Base-by-base conservation (phyloP, 2,113 vertebrate genomes). In the Sapayoa aenigma region DNA sequence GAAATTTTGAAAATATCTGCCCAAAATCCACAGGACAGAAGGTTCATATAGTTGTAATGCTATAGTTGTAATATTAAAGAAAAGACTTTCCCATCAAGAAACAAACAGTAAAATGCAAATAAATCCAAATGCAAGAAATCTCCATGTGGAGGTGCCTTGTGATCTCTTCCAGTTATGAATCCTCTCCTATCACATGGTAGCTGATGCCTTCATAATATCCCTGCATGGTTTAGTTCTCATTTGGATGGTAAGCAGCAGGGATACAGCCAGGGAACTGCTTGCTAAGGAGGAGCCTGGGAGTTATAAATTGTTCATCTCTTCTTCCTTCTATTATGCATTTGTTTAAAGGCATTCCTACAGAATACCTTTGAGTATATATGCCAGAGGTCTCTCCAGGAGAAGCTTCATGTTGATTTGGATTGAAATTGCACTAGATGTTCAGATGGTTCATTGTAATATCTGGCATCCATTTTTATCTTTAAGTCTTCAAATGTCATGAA, bases 81-180 rank as follows among this genome's bases (percentile, higher is more conserved):
- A n/a, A 85, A 19, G n/a, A 33, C 6, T 68, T 84, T 35, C 14
- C 21, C 31, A 69, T 56, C 31, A 44, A 60, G 25, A 75, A 87
- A 44, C 5, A 84, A 86, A 79, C 2, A 84, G 12, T n/a, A 73
- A 90, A 73, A 87, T 22, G 4, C 14, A 83, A 53, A 30, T 42
- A 88, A 84, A 81, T 4, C 8, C 33, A 93, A 90, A 90, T 2
- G 11, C 39, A 59, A 30, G 19, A 66, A 84, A 83, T 58, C 76
- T 6, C 41, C 9, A 1, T 22, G 13, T 58, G 30, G 27, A 69
- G 31, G 50, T 41, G 52, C 6, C 23, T 60, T 0, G 0, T 46
- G 41, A 55, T 56, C 24, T 90, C 67, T 74, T 76, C 13, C 42
- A 56, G 23, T 46, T n/a, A 66, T 39, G 28, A 88, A 79, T 7